Evolutionary conservation across 1,140 invertebrate species (phyloP).

Genomic region (Lordiphosa stackelbergi): DNA sequence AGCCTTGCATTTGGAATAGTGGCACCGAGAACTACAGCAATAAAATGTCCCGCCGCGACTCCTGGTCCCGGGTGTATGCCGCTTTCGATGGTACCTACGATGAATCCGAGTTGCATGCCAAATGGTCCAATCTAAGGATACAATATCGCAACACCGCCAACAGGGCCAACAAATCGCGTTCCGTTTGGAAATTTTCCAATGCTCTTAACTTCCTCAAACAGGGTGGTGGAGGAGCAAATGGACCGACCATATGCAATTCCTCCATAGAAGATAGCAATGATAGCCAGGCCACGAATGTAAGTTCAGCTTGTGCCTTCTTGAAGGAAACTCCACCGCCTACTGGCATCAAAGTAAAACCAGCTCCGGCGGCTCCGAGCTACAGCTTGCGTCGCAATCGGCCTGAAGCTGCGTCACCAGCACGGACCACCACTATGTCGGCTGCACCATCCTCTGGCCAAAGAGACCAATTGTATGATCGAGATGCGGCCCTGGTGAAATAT

Average conservation of each 20-base stretch:
- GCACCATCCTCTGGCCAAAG: neutral
- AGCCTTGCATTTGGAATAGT: conserved; percentile 4
- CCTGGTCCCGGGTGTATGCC: conserved; percentile 1
- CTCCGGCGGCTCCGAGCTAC: neutral
- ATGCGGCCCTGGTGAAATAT: neutral
- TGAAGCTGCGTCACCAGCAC: neutral
- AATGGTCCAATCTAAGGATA: conserved; percentile 2
- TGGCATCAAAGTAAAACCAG: too few relatives aligned
- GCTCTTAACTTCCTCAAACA: neutral
- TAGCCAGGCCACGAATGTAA: neutral
- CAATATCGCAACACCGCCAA: neutral
- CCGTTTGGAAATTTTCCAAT: conserved; percentile 6
- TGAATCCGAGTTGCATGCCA: neutral
- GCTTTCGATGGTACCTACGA: neutral
- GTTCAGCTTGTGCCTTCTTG: neutral
- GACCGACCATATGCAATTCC: neutral
- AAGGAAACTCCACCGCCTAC: neutral
- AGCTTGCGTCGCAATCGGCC: neutral
- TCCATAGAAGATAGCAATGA: conserved; percentile 9
- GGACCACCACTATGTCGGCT: neutral
- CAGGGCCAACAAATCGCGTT: neutral
- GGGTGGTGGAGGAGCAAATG: too few relatives aligned
- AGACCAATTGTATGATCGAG: neutral
- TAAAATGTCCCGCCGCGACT: neutral
- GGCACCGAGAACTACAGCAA: neutral